phyloP scores from a whole-genome alignment of 2,113 vertebrate species.

The Equus przewalskii region DNA sequence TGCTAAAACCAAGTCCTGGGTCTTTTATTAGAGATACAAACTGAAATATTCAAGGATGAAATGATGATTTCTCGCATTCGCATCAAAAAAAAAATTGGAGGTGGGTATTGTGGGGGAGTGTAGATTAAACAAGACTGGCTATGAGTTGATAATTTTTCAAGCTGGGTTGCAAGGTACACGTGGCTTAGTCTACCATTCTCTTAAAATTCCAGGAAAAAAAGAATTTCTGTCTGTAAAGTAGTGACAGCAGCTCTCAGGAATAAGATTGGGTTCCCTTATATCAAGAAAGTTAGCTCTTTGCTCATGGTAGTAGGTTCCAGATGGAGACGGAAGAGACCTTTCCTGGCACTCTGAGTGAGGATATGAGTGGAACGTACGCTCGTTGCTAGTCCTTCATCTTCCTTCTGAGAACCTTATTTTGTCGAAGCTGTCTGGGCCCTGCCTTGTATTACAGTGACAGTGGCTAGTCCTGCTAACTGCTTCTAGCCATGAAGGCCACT shows the following conservation, averaged over 20 bases:
- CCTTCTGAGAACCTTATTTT: background rate
- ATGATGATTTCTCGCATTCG: background rate
- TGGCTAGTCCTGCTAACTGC: background rate
- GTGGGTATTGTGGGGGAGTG: background rate
- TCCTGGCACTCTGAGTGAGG: background rate
- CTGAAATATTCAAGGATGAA: background rate
- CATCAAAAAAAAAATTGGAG: background rate
- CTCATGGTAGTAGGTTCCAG: background rate
- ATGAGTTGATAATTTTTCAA: background rate
- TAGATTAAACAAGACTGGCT: background rate
- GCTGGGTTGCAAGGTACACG: background rate
- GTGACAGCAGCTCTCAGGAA: background rate
- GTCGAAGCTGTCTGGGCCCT: background rate
- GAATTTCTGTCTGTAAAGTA: background rate
- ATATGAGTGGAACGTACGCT: background rate
- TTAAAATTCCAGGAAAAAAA: background rate
- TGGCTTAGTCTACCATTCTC: background rate
- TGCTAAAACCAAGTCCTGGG: background rate
- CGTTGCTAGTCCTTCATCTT: background rate
- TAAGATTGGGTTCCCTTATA: background rate
- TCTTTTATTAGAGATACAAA: background rate
- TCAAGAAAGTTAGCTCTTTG: background rate
- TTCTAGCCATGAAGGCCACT: background rate
- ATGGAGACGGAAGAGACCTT: background rate
- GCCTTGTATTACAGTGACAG: background rate